These are phyloP conservation scores for Otus sunia DNA, from an alignment of 2,113 vertebrate genomes.

Conservation along the genomic window DNA sequence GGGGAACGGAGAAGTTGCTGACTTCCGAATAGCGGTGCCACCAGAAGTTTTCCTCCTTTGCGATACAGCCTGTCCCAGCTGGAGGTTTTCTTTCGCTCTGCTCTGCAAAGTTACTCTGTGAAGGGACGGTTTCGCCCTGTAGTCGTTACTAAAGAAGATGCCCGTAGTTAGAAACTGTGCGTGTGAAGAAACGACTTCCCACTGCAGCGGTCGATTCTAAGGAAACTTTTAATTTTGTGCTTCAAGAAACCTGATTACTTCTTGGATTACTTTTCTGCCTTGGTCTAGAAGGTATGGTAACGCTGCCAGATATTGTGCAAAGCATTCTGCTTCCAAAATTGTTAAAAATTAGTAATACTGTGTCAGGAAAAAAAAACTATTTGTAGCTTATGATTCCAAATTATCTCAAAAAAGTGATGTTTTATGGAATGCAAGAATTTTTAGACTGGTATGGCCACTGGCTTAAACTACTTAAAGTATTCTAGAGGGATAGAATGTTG, in stretches of 20 bases:
- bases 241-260: not conserved
- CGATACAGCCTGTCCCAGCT: not conserved
- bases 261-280: constrained; percentile 36
- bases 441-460: not conserved
- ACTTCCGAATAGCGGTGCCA: not conserved
- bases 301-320: not conserved
- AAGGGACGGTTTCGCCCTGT: not conserved
- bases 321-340: not conserved
- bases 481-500: not conserved
- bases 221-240: constrained; percentile 40
- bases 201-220: not conserved
- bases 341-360: not conserved
- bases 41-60: not conserved
- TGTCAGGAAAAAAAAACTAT: not conserved
- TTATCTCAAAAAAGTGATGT: not conserved
- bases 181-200: not conserved
- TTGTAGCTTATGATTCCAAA: not conserved
- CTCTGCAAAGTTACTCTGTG: not conserved
- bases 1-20: not conserved
- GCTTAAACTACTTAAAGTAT: not conserved
- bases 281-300: constrained; percentile 37
- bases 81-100: not conserved
- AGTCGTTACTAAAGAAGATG: not conserved
- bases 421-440: not conserved
- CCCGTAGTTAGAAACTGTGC: not conserved